Percentiles rank a stretch among this genome's conserved stretches.
Conservation (phyloP, 1,140 invertebrate genomes). For the Archivesica marissinica region DNA sequence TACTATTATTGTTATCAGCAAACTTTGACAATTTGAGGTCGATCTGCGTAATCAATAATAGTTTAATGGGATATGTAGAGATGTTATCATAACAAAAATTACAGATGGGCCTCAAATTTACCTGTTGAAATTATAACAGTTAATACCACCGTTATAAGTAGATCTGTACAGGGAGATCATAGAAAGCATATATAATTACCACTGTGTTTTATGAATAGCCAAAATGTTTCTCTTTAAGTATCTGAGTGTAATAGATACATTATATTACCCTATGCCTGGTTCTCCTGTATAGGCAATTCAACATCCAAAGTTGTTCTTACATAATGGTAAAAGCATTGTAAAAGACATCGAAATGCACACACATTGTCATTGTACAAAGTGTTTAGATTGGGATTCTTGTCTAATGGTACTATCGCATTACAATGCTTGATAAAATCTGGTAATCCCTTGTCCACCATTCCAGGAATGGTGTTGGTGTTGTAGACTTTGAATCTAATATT, state of each 20-base stretch:
- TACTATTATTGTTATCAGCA: no score
- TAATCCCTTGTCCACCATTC: not conserved
- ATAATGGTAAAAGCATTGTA: not conserved
- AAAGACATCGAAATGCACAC: conserved; percentile 49
- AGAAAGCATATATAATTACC: no score
- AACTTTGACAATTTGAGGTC: no score
- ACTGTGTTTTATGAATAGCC: no score
- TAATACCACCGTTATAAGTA: no score
- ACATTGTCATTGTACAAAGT: conserved; percentile 44
- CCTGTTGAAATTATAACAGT: no score
- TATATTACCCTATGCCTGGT: conserved; percentile 25
- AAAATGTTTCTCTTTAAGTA: no score
- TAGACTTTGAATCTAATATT: conserved; percentile 16
- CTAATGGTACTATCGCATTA: not conserved
- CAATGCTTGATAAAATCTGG: not conserved
- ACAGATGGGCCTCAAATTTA: no score
- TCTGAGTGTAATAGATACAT: conserved; percentile 31
- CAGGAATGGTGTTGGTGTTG: not conserved
- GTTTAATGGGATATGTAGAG: no score
- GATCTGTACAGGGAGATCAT: no score
- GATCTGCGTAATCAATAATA: no score
- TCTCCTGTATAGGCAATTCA: conserved; percentile 37
- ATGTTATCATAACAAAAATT: no score
- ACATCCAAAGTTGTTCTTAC: not conserved
- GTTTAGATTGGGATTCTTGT: not conserved